A percentile compares a stretch with the other conserved stretches of the same genome.
Evolutionary conservation across 2,113 vertebrate species (phyloP).

Genomic region (Ciconia maguari): DNA sequence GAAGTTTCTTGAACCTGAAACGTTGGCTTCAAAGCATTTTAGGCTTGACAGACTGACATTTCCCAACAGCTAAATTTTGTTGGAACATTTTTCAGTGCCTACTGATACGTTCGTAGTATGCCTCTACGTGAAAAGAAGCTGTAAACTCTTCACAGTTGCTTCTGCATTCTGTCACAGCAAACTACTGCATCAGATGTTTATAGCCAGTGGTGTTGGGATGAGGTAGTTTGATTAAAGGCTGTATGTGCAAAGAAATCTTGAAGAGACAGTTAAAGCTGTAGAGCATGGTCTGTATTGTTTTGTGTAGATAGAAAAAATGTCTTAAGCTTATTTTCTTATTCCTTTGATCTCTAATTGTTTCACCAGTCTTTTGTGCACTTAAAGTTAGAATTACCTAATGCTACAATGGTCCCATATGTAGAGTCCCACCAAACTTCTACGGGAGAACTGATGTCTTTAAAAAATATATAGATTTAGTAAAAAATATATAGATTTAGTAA

Average conservation of each 20-base stretch:
- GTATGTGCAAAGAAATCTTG: not conserved
- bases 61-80: not conserved
- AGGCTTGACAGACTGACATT: not conserved
- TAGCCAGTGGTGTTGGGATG: not conserved
- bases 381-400: not conserved
- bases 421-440: not conserved
- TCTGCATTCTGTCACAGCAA: not conserved
- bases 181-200: not conserved
- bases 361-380: not conserved
- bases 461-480: not conserved
- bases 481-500: not conserved
- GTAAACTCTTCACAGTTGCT: not conserved
- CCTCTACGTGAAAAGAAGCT: not conserved
- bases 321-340: not conserved
- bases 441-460: not conserved
- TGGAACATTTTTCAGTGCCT: not conserved
- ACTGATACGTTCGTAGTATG: not conserved
- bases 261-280: not conserved
- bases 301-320: not conserved
- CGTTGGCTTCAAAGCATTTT: not conserved
- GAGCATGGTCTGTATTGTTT: not conserved
- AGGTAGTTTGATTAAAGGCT: not conserved
- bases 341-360: not conserved
- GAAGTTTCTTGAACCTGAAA: not conserved
- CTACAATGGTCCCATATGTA: rapidly evolving